phyloP scores from a whole-genome alignment of 2,113 vertebrate species.

The Poeciliopsis retropinna region DNA sequence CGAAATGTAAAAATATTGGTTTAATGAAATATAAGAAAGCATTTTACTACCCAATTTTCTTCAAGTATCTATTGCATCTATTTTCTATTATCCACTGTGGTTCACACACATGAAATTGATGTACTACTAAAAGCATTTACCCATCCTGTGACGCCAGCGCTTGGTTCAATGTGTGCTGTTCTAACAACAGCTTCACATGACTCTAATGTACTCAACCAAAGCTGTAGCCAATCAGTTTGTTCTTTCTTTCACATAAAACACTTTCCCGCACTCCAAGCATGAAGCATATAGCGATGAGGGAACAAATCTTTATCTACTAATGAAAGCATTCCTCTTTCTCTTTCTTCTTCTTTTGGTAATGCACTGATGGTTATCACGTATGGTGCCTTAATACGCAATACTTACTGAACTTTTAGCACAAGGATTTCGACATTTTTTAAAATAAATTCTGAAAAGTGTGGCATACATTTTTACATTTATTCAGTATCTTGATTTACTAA shows the following conservation, averaged over 20 bases:
- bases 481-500: not conserved
- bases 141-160: no score
- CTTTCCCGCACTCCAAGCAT: not conserved
- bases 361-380: not conserved
- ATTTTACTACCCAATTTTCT: no score
- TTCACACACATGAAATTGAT: not conserved
- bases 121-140: not conserved
- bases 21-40: no score
- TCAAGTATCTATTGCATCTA: no score
- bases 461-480: not conserved
- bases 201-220: not conserved
- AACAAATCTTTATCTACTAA: constrained; percentile 8
- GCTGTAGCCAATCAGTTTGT: constrained; percentile 2
- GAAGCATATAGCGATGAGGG: constrained; percentile 5
- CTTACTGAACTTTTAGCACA: not conserved
- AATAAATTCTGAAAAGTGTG: not conserved
- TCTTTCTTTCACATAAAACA: not conserved
- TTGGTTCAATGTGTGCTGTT: not conserved
- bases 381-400: not conserved
- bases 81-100: no score
- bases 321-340: constrained; percentile 20
- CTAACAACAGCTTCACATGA: constrained; percentile 13
- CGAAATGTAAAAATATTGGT: no score
- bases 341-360: not conserved
- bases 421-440: not conserved